Evolutionary conservation across 2,797 vertebrate genomes (phyloP).

Genomic region (Chanos chanos): DNA sequence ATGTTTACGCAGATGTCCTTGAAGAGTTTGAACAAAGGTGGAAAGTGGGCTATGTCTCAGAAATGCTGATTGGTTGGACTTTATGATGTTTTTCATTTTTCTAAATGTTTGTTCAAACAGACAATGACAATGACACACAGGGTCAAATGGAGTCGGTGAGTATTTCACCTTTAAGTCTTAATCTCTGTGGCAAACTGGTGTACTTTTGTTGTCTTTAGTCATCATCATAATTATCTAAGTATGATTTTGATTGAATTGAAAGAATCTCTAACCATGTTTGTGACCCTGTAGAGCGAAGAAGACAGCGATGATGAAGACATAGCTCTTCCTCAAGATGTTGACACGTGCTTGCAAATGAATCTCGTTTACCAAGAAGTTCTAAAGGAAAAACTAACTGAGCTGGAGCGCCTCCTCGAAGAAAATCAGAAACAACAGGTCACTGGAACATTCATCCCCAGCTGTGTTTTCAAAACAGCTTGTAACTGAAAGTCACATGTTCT

Average conservation of each 20-base stretch:
- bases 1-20: too few relatives aligned
- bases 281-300: conserved; percentile 58
- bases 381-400: conserved; percentile 80
- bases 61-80: not conserved
- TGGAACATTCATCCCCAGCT: too few relatives aligned
- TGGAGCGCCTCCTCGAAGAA: conserved; percentile 71
- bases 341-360: conserved; percentile 91
- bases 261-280: too few relatives aligned
- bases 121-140: conserved; percentile 29
- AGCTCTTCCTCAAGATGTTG: conserved; percentile 73
- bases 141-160: conserved; percentile 53
- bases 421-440: conserved; percentile 84
- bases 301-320: conserved; percentile 53
- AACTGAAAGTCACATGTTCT: too few relatives aligned
- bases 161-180: conserved; percentile 10
- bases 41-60: not conserved
- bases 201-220: not conserved
- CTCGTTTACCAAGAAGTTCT: conserved; percentile 91
- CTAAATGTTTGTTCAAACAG: conserved; percentile 19
- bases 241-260: too few relatives aligned
- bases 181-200: not conserved
- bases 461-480: too few relatives aligned
- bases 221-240: too few relatives aligned
- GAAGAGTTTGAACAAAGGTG: too few relatives aligned
- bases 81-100: not conserved